Percentiles rank a stretch among this genome's conserved stretches.
phyloP scores from a whole-genome alignment of 1,140 invertebrate species.

The Euglossa dilemma region DNA sequence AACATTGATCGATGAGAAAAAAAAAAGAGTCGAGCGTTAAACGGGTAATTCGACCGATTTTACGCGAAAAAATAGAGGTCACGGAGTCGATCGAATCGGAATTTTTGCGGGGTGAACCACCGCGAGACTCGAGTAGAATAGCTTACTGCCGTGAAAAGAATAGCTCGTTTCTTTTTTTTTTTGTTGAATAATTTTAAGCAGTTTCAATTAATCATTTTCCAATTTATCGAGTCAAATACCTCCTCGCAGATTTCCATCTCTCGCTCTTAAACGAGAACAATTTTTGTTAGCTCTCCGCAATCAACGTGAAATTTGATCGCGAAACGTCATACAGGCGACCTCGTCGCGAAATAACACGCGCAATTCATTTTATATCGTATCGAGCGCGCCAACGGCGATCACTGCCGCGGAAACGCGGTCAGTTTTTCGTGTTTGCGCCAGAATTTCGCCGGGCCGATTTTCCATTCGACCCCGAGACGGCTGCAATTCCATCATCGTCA shows the following conservation, averaged over 20 bases:
- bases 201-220: not conserved
- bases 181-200: too few species aligned
- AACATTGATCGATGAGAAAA: too few species aligned
- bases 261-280: not conserved
- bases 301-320: slow-evolving; percentile 1
- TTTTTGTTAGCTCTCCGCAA: not conserved
- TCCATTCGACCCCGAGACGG: slow-evolving; percentile 8
- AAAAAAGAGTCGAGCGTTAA: not conserved
- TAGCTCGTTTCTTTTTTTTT: too few species aligned
- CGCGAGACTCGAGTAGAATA: too few species aligned
- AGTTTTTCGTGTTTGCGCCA: slow-evolving; percentile 36
- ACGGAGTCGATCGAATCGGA: too few species aligned
- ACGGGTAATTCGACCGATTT: not conserved
- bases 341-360: slow-evolving; percentile 1
- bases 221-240: not conserved
- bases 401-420: not conserved
- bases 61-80: not conserved
- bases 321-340: not conserved
- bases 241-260: not conserved
- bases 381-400: not conserved
- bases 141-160: too few species aligned
- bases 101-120: too few species aligned
- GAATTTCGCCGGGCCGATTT: slow-evolving; percentile 13
- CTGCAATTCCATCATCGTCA: slow-evolving; percentile 33
- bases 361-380: slow-evolving; percentile 21